These are phyloP conservation scores for Pterobdella sp. DNA, from an alignment of 2,888 invertebrate genomes.

Conservation along the genomic window DNA sequence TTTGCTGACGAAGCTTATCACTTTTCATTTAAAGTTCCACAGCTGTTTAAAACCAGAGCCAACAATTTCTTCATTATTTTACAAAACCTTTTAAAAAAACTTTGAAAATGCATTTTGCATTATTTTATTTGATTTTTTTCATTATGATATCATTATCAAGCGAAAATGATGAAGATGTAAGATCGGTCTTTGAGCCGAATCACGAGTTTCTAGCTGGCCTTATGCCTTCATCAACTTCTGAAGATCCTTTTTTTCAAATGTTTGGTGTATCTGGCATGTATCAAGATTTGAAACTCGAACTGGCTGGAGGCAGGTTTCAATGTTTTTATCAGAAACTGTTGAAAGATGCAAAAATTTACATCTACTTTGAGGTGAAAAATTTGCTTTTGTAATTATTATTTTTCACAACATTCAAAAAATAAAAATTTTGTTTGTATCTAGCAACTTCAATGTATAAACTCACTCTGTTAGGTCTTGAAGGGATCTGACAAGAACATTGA, in stretches of 20 bases:
- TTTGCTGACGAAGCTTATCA: no score
- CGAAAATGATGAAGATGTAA: background rate
- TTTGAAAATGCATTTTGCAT: no score
- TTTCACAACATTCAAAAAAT: background rate
- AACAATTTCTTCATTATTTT: no score
- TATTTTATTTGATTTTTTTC: no score
- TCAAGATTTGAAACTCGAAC: conserved; percentile 20
- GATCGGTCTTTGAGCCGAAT: background rate
- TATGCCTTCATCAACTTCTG: background rate
- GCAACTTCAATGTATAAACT: background rate
- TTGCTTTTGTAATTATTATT: background rate
- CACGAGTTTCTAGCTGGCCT: conserved; percentile 23
- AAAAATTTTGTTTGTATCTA: background rate
- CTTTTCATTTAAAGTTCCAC: no score
- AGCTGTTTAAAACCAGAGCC: no score
- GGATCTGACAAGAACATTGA: conserved; percentile 91
- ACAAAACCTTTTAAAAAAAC: no score
- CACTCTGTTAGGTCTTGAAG: conserved; percentile 63
- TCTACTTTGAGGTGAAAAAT: conserved; percentile 22
- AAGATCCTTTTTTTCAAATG: background rate
- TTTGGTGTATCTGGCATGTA: conserved; percentile 19
- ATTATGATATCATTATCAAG: no score
- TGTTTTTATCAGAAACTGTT: conserved; percentile 21
- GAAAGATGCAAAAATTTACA: conserved; percentile 20
- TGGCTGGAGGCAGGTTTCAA: conserved; percentile 8